Base-by-base conservation (phyloP, 2,113 vertebrate species). In the Sinocyclocheilus anshuiensis region DNA sequence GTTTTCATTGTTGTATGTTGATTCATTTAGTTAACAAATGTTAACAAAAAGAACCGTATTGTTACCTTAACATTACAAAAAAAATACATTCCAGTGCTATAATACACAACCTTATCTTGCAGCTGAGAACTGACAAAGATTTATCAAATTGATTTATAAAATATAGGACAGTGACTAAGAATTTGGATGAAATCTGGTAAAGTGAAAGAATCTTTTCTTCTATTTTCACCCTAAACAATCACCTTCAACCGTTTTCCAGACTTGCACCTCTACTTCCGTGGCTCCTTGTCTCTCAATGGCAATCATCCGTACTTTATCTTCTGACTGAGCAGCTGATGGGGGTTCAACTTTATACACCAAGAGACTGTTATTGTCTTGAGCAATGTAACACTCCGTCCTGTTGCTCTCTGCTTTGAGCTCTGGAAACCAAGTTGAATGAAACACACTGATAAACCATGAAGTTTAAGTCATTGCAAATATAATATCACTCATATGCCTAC, bases 171-270 rank as follows among this genome's bases (percentile, higher is more conserved):
- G 72, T 77, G 48, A 72, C 36, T 42, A 72, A 42, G 20, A 55
- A 55, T 77, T 55, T 77, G 48, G 76, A 77, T 10, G 26, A 5
- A 29, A 53, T 55, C 13, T 33, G 16, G 7, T 33, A 55, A 77
- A 53, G 22, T 16, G 7, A 77, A 26, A 77, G 24, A 18, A 53
- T 77, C 16, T 7, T 24, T 16, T 15, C 24, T 5, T 26, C 6
- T n/a, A 3, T 53, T 77, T 53, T 55, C 24, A 8, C 7, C 26
- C 50, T 77, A n/a, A 48, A 16, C 42, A 13, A 45, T 42, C 20
- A 96, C 96, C 96, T 94, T 94, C 95, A 22, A 95, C 93, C 59
- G 95, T 93, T 90, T 96, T 97, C 98, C 98, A 99, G 61, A 96
- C 96, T 92, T 97, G 97, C 88, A 98, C 95, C 87, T 99, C 97